Conservation (phyloP, 2,113 vertebrate species). For the Pontoporia blainvillei region DNA sequence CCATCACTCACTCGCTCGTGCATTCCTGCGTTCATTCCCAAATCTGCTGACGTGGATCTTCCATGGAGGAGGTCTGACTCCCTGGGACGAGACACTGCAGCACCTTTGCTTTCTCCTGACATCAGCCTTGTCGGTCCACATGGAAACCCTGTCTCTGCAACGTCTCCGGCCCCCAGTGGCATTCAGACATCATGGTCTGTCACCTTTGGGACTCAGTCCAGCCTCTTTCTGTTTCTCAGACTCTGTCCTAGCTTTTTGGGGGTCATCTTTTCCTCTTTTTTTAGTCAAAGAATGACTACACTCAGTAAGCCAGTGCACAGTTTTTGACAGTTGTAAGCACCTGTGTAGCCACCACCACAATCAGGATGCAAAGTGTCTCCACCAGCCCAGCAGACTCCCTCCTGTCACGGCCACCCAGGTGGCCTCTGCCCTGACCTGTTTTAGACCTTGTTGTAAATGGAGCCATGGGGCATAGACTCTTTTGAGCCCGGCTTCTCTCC, state of each 20-base stretch:
- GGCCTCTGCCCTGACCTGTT: not conserved
- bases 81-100: fast-evolving
- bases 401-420: fast-evolving
- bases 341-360: fast-evolving
- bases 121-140: fast-evolving
- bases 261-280: not conserved
- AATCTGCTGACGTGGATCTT: fast-evolving
- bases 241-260: not conserved
- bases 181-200: fast-evolving
- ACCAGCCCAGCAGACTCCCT: not conserved
- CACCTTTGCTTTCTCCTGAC: not conserved
- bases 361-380: too few species aligned
- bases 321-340: fast-evolving
- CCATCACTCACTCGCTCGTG: fast-evolving
- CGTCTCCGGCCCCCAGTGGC: not conserved
- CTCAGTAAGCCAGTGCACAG: fast-evolving
- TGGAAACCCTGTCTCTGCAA: not conserved
- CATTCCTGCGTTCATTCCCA: fast-evolving
- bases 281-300: fast-evolving
- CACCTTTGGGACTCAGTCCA: fast-evolving
- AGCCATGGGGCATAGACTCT: fast-evolving
- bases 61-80: fast-evolving
- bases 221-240: not conserved
- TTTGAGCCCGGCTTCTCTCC: not conserved
- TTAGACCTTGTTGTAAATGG: fast-evolving